Evolutionary conservation across 2,797 vertebrate species (phyloP).

Genomic region (Periophthalmus magnuspinnatus): DNA sequence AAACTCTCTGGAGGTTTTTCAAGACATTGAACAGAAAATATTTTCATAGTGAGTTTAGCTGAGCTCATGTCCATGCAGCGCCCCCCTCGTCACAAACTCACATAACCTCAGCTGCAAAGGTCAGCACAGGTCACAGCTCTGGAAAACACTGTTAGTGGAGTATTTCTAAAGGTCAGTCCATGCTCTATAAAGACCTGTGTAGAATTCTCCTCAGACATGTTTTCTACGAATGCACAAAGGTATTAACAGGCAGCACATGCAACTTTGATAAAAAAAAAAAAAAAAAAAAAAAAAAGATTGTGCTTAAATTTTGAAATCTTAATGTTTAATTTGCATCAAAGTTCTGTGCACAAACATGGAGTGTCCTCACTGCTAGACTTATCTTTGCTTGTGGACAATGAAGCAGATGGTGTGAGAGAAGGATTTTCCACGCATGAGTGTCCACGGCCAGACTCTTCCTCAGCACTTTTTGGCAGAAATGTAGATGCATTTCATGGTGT

Average conservation of each 20-base stretch:
- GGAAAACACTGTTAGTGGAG: slow-evolving; percentile 46
- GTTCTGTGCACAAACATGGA: slow-evolving; percentile 47
- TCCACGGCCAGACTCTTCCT: slow-evolving; percentile 64
- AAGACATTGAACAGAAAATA: background rate
- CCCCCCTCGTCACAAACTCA: slow-evolving; percentile 6
- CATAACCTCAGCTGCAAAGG: slow-evolving; percentile 42
- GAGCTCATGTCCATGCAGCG: slow-evolving; percentile 46
- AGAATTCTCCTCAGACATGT: slow-evolving; percentile 35
- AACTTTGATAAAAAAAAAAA: background rate
- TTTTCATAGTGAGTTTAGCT: slow-evolving; percentile 40
- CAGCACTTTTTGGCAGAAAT: slow-evolving; percentile 70
- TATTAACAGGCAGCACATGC: background rate
- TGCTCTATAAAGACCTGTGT: slow-evolving; percentile 15
- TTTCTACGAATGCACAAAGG: slow-evolving; percentile 22
- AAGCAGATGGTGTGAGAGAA: slow-evolving; percentile 73
- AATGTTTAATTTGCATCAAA: slow-evolving; percentile 48
- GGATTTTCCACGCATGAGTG: slow-evolving; percentile 73
- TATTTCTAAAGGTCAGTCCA: slow-evolving; percentile 67
- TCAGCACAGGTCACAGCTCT: slow-evolving; percentile 54
- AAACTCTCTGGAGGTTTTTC: slow-evolving; percentile 37
- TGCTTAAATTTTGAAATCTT: slow-evolving; percentile 39
- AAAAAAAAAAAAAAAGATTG: background rate
- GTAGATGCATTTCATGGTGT: slow-evolving; percentile 61
- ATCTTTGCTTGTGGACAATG: slow-evolving; percentile 71
- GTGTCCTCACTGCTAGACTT: slow-evolving; percentile 60